Percentiles rank a stretch among this genome's conserved stretches.
phyloP scores from a whole-genome alignment of 2,888 invertebrate genomes.

The Carpatolechia fugitivella region DNA sequence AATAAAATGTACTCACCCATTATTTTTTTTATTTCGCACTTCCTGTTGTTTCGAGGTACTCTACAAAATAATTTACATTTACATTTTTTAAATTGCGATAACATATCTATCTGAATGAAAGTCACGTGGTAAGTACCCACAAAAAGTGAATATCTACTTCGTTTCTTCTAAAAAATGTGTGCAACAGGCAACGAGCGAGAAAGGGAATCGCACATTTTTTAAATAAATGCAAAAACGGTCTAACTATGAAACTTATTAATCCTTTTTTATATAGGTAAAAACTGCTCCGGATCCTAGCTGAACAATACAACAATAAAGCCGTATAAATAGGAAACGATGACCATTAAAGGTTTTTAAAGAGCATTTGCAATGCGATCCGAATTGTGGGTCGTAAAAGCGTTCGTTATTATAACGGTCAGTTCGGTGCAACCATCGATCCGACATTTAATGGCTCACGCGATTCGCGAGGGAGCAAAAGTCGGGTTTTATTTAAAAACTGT shows the following conservation, averaged over 20 bases:
- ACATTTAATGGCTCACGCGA: slow-evolving; percentile 20
- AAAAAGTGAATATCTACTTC: too few relatives aligned
- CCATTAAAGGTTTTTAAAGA: slow-evolving; percentile 19
- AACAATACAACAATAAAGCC: slow-evolving; percentile 6
- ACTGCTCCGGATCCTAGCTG: not conserved
- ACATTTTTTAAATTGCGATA: too few relatives aligned
- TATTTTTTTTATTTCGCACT: slow-evolving; percentile 5
- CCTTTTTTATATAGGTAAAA: not conserved
- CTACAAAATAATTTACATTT: not conserved
- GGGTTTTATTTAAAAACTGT: slow-evolving; percentile 20
- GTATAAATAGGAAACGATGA: slow-evolving; percentile 8
- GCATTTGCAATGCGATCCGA: slow-evolving; percentile 19
- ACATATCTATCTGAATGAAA: too few relatives aligned
- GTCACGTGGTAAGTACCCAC: too few relatives aligned
- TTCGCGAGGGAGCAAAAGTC: slow-evolving; percentile 11
- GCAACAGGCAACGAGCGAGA: too few relatives aligned
- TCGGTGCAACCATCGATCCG: slow-evolving; percentile 23
- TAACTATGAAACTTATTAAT: too few relatives aligned
- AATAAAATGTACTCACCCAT: slow-evolving; percentile 11
- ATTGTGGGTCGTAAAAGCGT: slow-evolving; percentile 19
- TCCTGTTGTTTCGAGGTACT: not conserved
- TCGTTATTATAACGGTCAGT: slow-evolving; percentile 23
- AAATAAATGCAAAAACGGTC: too few relatives aligned
- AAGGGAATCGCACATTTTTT: too few relatives aligned
- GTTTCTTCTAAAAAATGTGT: too few relatives aligned